These are phyloP conservation scores for Pachyseris speciosa DNA, from an alignment of 64 coral and sea anemone genomes.

Conservation along the genomic window DNA sequence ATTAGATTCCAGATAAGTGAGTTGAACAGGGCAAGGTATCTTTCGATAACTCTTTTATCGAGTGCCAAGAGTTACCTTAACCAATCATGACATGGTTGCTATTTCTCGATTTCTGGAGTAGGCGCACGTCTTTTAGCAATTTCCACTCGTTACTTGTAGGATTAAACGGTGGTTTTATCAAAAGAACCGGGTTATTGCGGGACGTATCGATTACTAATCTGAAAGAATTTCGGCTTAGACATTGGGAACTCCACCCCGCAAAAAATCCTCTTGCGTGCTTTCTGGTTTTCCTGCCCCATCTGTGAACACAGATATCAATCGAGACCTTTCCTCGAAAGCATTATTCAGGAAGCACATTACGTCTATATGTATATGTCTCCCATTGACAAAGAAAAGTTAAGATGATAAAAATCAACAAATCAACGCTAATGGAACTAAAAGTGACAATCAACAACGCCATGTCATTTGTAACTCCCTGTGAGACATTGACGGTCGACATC, in stretches of 20 bases:
- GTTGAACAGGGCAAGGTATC: neutral
- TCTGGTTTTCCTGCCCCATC: constrained; percentile 16
- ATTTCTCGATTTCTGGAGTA: neutral
- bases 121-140: neutral
- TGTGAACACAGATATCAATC: constrained; percentile 60
- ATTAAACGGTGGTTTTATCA: neutral
- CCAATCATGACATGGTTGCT: neutral
- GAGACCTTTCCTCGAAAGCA: constrained; percentile 36
- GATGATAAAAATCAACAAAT: constrained; percentile 96
- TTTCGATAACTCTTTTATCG: neutral
- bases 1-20: neutral
- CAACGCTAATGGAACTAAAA: constrained; percentile 83
- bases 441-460: constrained; percentile 88
- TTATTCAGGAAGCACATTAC: constrained; percentile 83
- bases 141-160: neutral
- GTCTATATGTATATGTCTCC: constrained; percentile 89
- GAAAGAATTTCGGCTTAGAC: neutral
- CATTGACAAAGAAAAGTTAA: constrained; percentile 95
- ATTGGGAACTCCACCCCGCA: neutral
- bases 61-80: neutral
- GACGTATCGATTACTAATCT: constrained; percentile 8
- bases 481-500: constrained; percentile 48
- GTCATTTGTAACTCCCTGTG: constrained; percentile 76
- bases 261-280: neutral
- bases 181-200: neutral